Base-by-base conservation (phyloP, 1,140 invertebrate genomes). In the Palaemon carinicauda region DNA sequence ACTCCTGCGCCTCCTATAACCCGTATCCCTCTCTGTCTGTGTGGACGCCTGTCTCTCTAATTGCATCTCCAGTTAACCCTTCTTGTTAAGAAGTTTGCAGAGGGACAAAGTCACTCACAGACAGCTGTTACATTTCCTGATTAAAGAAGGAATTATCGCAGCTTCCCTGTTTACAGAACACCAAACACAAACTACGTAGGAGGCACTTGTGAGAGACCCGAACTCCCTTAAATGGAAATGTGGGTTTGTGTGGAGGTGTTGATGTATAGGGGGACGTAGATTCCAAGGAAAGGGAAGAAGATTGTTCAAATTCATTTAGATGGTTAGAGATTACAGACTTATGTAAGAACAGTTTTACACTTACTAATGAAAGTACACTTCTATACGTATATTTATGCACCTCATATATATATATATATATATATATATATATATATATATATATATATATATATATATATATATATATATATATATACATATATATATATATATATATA, bases 361-460 rank as follows among this genome's bases (percentile, higher is more conserved):
- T 9, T 12, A 41, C 41, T 12, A 0, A 41, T 4, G 12, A 0
- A 1, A 9, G 12, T 41, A 41, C 1, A 41, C n/a, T n/a, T n/a
- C n/a, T 4, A 41, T 4, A 41, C 5, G 12, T 4, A 41, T 7
- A 60, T 7, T n/a, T 7, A 60, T 7, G 17, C 17, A 60, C 17
- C 10, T 60, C 17, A 60, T 60, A 60, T 27, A 60, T 60, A 60
- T 7, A 60, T 7, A 60, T 7, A 60, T 7, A 60, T 7, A 60
- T 7, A 60, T 7, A 60, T 7, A 60, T 7, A 60, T 7, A 60
- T 7, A 60, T 3, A 60, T 60, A 60, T 60, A 60, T 60, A 60
- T 60, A 60, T 60, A 60, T 60, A 60, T 60, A 60, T 60, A 60
- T 60, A 60, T 60, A 60, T 60, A 60, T 60, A 60, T 60, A 60